Evolutionary conservation across 2,113 vertebrate genomes (phyloP).

Genomic region (Erpornis zantholeuca): DNA sequence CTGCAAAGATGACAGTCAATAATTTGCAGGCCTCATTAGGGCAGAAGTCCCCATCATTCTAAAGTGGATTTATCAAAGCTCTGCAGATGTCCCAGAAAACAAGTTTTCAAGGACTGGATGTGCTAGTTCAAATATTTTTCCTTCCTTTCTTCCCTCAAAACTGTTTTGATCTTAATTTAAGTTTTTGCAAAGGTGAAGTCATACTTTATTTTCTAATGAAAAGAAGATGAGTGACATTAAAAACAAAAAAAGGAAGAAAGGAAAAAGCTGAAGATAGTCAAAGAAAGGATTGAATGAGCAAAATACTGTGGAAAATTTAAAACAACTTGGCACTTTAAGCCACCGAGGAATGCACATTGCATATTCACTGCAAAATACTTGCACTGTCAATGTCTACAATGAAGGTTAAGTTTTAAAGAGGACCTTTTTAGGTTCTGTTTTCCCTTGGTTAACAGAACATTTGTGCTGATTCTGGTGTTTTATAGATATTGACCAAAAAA

Average conservation of each 20-base stretch:
- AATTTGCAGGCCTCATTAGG: not conserved
- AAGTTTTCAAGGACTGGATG: not conserved
- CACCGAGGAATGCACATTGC: constrained; percentile 16
- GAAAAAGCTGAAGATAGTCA: not conserved
- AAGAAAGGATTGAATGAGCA: not conserved
- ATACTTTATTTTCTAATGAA: constrained; percentile 39
- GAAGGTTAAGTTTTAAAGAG: not conserved
- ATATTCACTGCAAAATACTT: constrained; percentile 27
- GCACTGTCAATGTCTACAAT: not conserved
- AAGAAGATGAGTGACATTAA: constrained; percentile 40
- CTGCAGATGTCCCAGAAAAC: constrained; percentile 16
- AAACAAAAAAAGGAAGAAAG: not conserved
- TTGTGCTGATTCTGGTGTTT: not conserved
- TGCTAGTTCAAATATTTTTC: not conserved
- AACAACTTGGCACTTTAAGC: constrained; percentile 14
- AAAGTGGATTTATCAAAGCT: not conserved
- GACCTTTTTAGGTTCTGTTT: not conserved
- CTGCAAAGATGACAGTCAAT: not conserved
- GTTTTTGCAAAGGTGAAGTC: constrained; percentile 29
- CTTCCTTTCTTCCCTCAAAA: not conserved
- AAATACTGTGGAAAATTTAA: not conserved
- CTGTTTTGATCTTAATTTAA: not conserved
- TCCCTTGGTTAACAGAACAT: not conserved
- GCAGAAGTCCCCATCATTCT: not conserved
- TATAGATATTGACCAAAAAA: not conserved